These are phyloP conservation scores for Corvus hawaiiensis DNA, from an alignment of 2,113 vertebrate genomes.

Conservation along the genomic window DNA sequence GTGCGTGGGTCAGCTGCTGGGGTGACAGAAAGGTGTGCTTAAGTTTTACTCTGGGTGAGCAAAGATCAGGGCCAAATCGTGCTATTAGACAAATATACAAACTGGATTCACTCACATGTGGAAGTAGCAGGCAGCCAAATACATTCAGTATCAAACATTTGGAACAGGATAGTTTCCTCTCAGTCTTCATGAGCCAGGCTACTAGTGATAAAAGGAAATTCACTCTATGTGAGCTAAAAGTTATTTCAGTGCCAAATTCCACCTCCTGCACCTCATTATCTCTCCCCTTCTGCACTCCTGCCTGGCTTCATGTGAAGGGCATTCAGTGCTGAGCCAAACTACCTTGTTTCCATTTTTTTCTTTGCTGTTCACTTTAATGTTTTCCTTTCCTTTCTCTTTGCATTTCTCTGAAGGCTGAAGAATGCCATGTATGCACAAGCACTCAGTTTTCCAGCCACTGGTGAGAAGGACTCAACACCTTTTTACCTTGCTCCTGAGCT, in stretches of 20 bases:
- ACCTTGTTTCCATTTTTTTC: not conserved
- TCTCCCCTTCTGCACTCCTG: not conserved
- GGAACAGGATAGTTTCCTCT: slow-evolving; percentile 14
- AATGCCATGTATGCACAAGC: not conserved
- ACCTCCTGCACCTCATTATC: not conserved
- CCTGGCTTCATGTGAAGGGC: not conserved
- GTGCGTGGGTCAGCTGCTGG: rapidly evolving
- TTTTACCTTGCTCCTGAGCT: not conserved
- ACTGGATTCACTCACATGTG: not conserved
- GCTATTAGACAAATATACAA: not conserved
- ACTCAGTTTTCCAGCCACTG: not conserved
- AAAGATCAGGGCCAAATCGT: not conserved
- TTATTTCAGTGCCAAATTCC: slow-evolving; percentile 5
- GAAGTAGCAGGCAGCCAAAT: slow-evolving; percentile 23
- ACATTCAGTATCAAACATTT: not conserved
- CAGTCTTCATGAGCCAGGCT: slow-evolving; percentile 11
- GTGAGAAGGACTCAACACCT: not conserved
- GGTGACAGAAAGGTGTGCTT: not conserved
- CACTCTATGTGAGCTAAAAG: slow-evolving; percentile 6
- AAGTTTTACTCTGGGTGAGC: not conserved
- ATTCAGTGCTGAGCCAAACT: not conserved
- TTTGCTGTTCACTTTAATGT: not conserved
- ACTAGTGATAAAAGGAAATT: slow-evolving; percentile 38
- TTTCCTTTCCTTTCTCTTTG: not conserved
- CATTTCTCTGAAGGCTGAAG: not conserved